phyloP scores from a whole-genome alignment of 2,888 invertebrate genomes.

The Drosophila cracens region DNA sequence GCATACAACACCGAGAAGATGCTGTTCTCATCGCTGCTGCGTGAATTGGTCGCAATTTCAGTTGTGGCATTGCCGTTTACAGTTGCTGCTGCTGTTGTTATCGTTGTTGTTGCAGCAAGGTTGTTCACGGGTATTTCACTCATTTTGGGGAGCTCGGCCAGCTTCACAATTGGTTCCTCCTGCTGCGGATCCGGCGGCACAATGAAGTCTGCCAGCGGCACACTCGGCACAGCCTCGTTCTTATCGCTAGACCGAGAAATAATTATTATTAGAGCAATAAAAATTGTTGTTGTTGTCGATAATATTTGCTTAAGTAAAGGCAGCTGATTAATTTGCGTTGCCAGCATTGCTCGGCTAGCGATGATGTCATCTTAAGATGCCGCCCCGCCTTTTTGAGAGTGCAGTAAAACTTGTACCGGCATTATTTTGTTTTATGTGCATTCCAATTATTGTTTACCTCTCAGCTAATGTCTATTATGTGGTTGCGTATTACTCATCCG shows the following conservation, averaged over 20 bases:
- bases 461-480: slow-evolving; percentile 53
- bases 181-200: slow-evolving; percentile 53
- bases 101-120: slow-evolving; percentile 7
- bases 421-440: slow-evolving; percentile 9
- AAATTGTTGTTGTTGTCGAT: slow-evolving; percentile 24
- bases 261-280: slow-evolving; percentile 10
- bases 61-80: slow-evolving; percentile 11
- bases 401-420: slow-evolving; percentile 20
- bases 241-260: slow-evolving; percentile 52
- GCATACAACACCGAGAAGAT: slow-evolving; percentile 88
- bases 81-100: slow-evolving; percentile 38
- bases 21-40: slow-evolving; percentile 80
- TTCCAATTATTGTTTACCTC: slow-evolving; percentile 40
- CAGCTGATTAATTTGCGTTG: slow-evolving; percentile 70
- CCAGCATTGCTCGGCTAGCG: slow-evolving; percentile 1
- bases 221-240: slow-evolving; percentile 42
- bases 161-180: slow-evolving; percentile 60
- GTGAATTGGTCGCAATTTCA: slow-evolving; percentile 24
- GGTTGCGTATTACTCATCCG: slow-evolving; percentile 61
- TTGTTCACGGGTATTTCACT: slow-evolving; percentile 44
- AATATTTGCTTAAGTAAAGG: slow-evolving; percentile 7
- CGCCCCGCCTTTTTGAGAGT: slow-evolving; percentile 11
- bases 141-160: slow-evolving; percentile 58
- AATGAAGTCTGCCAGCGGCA: slow-evolving; percentile 64
- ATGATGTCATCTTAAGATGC: slow-evolving; percentile 47